phyloP scores from a whole-genome alignment of 2,888 invertebrate genomes.

The Acronicta alni region DNA sequence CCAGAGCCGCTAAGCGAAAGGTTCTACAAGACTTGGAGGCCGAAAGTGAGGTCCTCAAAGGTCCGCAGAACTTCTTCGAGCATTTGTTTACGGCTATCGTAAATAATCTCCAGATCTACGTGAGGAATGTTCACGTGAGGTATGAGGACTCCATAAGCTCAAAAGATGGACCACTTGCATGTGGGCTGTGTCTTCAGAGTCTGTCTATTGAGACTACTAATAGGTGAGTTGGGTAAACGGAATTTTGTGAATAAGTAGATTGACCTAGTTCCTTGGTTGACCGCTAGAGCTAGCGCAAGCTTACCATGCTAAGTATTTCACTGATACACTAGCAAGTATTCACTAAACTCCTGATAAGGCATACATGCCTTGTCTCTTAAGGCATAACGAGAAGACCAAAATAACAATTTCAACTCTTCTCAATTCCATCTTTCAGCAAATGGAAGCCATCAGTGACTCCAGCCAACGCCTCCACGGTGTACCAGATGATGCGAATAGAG shows the following conservation, averaged over 20 bases:
- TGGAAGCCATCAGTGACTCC: constrained; percentile 93
- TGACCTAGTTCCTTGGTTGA: no score
- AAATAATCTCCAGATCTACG: constrained; percentile 94
- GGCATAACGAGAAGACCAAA: no score
- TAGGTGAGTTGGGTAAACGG: constrained; percentile 82
- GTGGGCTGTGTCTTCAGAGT: constrained; percentile 93
- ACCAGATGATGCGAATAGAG: constrained; percentile 93
- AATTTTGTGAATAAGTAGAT: background rate
- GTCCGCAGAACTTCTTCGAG: constrained; percentile 92
- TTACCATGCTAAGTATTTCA: no score
- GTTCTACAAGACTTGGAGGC: constrained; percentile 91
- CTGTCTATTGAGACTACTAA: constrained; percentile 95
- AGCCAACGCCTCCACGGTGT: constrained; percentile 89
- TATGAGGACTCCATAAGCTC: constrained; percentile 94
- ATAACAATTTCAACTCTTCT: no score
- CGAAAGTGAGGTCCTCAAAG: constrained; percentile 89
- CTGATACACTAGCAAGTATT: no score
- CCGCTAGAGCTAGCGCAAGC: no score
- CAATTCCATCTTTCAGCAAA: constrained; percentile 86
- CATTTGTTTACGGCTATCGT: constrained; percentile 93
- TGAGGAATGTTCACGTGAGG: constrained; percentile 94
- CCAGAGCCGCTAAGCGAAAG: constrained; percentile 92
- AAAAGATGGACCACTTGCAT: constrained; percentile 91
- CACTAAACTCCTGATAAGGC: no score
- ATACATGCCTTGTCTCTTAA: background rate